Evolutionary conservation across 2,888 invertebrate genomes (phyloP).

Genomic region (Eristalinus sepulchralis): DNA sequence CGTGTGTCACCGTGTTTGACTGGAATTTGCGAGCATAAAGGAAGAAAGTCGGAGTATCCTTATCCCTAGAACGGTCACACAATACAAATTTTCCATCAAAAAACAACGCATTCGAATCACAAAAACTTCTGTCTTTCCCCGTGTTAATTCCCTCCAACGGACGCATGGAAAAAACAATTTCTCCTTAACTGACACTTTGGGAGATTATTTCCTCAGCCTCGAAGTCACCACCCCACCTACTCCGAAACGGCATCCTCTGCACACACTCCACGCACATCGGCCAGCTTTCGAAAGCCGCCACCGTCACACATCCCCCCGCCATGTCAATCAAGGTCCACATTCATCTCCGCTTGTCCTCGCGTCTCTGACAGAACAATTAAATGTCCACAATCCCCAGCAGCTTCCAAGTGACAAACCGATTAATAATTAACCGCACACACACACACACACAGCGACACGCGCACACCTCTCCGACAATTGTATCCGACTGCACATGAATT

Average conservation of each 20-base stretch:
- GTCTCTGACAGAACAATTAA: slow-evolving; percentile 6
- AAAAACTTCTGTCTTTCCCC: too few species aligned
- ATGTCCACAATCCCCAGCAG: slow-evolving; percentile 9
- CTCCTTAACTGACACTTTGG: neutral
- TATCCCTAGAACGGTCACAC: too few species aligned
- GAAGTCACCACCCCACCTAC: neutral
- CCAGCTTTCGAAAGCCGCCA: neutral
- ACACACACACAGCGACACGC: neutral
- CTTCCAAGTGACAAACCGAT: slow-evolving; percentile 25
- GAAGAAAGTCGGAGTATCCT: too few species aligned
- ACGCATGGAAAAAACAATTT: too few species aligned
- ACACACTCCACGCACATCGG: neutral
- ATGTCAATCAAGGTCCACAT: neutral
- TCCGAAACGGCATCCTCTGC: neutral
- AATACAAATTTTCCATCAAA: too few species aligned
- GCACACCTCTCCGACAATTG: neutral
- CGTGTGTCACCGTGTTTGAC: too few species aligned
- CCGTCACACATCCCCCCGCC: neutral
- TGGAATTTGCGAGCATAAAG: too few species aligned
- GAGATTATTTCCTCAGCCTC: neutral
- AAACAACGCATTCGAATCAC: too few species aligned
- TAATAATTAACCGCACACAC: slow-evolving; percentile 23
- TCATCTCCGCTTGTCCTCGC: neutral
- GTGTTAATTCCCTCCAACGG: too few species aligned
- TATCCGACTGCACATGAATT: slow-evolving; percentile 35